Percentiles rank a stretch among this genome's conserved stretches.
These are phyloP conservation scores for Sinocyclocheilus maitianheensis DNA, from an alignment of 2,113 vertebrate genomes.

Conservation along the genomic window DNA sequence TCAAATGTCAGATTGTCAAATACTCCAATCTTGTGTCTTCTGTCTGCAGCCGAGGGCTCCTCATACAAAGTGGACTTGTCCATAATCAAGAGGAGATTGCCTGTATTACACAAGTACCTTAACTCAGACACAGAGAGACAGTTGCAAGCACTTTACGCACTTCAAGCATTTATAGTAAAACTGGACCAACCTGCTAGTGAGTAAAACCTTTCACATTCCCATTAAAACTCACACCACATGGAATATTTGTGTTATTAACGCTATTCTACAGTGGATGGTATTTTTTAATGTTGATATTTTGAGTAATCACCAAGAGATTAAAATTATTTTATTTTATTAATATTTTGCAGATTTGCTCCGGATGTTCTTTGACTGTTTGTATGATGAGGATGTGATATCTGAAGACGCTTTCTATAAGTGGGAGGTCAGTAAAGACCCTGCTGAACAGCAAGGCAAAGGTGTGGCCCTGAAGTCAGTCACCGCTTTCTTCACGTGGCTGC, in stretches of 20 bases:
- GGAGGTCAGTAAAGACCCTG: slow-evolving; percentile 95
- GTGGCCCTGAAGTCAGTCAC: slow-evolving; percentile 97
- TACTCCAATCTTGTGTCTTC: neutral
- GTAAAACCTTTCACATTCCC: slow-evolving; percentile 63
- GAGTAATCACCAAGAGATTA: neutral
- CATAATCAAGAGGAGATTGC: slow-evolving; percentile 95
- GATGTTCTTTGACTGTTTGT: slow-evolving; percentile 99
- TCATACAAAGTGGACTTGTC: slow-evolving; percentile 91
- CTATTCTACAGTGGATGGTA: neutral
- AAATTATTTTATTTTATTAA: neutral
- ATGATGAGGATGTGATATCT: slow-evolving; percentile 97
- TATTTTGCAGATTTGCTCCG: slow-evolving; percentile 84
- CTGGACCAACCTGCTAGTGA: slow-evolving; percentile 99
- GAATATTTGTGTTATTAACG: neutral
- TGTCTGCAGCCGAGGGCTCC: slow-evolving; percentile 83
- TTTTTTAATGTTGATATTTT: too few relatives aligned
- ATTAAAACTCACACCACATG: neutral
- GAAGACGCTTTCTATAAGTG: slow-evolving; percentile 98
- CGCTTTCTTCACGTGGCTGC: slow-evolving; percentile 96
- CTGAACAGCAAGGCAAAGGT: slow-evolving; percentile 92
- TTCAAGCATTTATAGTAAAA: slow-evolving; percentile 97
- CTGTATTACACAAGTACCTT: slow-evolving; percentile 98
- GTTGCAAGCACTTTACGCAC: slow-evolving; percentile 99
- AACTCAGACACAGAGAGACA: slow-evolving; percentile 98
- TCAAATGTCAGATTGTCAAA: neutral